Evolutionary conservation across 2,113 vertebrate species (phyloP).

Genomic region (Psittacus erithacus): DNA sequence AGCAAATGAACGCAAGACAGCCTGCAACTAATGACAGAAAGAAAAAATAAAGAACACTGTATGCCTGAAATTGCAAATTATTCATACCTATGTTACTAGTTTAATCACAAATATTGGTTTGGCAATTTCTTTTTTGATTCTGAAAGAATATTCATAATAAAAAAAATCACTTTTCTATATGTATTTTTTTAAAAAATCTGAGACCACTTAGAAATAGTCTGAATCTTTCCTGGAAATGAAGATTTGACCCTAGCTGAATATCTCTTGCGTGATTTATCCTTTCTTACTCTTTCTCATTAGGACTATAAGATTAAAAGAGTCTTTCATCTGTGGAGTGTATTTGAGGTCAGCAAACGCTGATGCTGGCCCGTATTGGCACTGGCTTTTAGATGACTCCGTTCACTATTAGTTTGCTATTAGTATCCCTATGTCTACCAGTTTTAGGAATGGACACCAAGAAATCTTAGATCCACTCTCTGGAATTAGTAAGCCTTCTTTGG

Average conservation of each 20-base stretch:
- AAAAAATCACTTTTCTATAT: not conserved
- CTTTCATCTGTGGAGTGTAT: not conserved
- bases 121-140: not conserved
- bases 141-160: not conserved
- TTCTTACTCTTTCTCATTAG: not conserved
- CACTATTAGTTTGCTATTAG: not conserved
- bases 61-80: not conserved
- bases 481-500: not conserved
- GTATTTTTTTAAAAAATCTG: not conserved
- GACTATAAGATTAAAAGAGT: not conserved
- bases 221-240: not conserved
- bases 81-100: not conserved
- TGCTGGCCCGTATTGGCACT: not conserved
- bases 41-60: not conserved
- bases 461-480: not conserved
- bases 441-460: not conserved
- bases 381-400: not conserved
- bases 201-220: not conserved
- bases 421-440: not conserved
- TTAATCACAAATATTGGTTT: not conserved
- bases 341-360: not conserved
- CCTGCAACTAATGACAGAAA: not conserved
- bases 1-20: not conserved
- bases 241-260: not conserved
- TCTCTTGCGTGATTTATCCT: not conserved